Conservation (phyloP, 2,888 invertebrate genomes). For the Amphipoea lucens region DNA sequence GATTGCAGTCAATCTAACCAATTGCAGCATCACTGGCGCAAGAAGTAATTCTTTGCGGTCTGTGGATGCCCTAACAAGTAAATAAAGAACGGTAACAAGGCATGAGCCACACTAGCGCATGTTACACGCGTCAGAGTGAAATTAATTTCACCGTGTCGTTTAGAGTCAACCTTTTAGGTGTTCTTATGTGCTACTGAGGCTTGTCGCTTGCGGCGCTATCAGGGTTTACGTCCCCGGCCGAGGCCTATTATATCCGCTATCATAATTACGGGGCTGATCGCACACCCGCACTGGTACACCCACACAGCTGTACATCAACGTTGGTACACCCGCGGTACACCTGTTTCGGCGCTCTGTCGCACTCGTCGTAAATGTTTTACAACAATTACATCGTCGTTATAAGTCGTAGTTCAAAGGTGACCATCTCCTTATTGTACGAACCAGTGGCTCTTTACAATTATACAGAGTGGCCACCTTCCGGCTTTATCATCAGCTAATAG, state of each 20-base stretch:
- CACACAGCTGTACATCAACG: neutral
- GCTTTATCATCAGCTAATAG: neutral
- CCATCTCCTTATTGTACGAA: constrained; percentile 1
- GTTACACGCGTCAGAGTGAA: neutral
- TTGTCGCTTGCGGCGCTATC: constrained; percentile 63
- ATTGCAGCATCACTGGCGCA: neutral
- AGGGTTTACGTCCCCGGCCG: constrained; percentile 58
- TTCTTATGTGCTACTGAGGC: constrained; percentile 10
- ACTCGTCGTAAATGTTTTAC: constrained; percentile 52
- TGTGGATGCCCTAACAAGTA: neutral
- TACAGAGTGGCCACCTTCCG: neutral
- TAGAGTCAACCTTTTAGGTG: constrained; percentile 15
- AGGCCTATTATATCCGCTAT: constrained; percentile 65
- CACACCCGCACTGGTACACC: constrained; percentile 37
- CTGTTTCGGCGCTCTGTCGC: constrained; percentile 51
- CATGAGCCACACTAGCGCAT: neutral
- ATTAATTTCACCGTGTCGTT: neutral
- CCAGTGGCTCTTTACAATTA: neutral
- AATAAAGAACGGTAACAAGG: neutral
- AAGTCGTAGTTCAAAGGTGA: neutral
- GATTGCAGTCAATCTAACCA: neutral
- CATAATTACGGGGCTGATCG: constrained; percentile 70
- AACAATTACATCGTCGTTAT: constrained; percentile 39
- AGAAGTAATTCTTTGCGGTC: neutral
- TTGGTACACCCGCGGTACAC: constrained; percentile 37